Evolutionary conservation across 2,888 invertebrate genomes (phyloP).

Genomic region (Trachelus stipa): DNA sequence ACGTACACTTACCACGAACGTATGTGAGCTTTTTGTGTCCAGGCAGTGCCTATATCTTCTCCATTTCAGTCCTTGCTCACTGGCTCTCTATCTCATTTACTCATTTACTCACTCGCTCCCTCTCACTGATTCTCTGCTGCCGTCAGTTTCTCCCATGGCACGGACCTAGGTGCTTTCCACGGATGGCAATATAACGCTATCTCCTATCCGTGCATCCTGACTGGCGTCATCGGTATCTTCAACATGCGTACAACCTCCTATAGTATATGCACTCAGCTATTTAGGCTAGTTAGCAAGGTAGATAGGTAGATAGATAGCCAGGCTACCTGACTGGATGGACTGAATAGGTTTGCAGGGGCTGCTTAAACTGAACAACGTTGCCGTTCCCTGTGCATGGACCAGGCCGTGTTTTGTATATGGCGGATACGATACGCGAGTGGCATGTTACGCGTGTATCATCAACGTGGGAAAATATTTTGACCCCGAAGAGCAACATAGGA

Average conservation of each 20-base stretch:
- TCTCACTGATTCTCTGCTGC: neutral
- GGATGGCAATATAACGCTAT: neutral
- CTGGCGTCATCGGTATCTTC: neutral
- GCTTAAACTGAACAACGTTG: neutral
- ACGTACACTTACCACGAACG: neutral
- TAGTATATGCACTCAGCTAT: neutral
- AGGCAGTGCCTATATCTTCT: neutral
- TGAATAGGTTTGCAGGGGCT: neutral
- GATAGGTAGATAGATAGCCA: neutral
- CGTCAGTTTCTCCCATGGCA: neutral
- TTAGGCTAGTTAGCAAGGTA: neutral
- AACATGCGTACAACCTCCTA: neutral
- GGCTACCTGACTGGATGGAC: neutral
- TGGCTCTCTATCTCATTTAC: neutral
- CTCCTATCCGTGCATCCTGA: neutral
- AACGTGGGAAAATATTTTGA: conserved; percentile 20
- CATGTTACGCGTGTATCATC: neutral
- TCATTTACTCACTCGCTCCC: neutral
- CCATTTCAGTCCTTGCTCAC: neutral
- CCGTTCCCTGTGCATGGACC: neutral
- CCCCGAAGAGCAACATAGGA: conserved; percentile 1
- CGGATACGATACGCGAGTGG: neutral
- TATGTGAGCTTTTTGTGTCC: neutral
- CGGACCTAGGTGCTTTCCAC: neutral
- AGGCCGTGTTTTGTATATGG: neutral